Percentiles rank a stretch among this genome's conserved stretches.
These are phyloP conservation scores for Gonioctena quinquepunctata DNA, from an alignment of 1,140 invertebrate species.

Conservation along the genomic window DNA sequence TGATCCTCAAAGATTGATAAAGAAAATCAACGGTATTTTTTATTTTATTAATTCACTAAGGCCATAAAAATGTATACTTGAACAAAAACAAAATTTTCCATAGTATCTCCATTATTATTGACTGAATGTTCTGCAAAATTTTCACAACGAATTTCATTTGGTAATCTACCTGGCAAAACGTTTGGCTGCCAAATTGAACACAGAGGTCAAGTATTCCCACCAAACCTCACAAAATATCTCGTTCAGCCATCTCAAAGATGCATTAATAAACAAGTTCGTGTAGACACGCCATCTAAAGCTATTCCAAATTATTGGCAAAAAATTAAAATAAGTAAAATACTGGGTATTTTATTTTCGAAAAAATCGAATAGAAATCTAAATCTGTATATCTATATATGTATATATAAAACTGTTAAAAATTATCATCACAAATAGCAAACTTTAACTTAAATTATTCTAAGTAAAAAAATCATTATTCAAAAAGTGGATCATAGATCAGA, in stretches of 20 bases:
- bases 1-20: too few species aligned
- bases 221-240: neutral
- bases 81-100: too few species aligned
- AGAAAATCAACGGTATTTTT: too few species aligned
- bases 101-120: too few species aligned
- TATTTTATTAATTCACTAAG: too few species aligned
- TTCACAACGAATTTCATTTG: conserved; percentile 6
- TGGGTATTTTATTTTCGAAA: conserved; percentile 34
- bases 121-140: neutral
- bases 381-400: conserved; percentile 35
- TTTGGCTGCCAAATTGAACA: conserved; percentile 35
- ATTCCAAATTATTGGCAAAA: conserved; percentile 13
- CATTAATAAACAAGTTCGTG: conserved; percentile 11
- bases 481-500: conserved; percentile 20
- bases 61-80: too few species aligned
- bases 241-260: neutral
- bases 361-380: conserved; percentile 38
- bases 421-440: conserved; percentile 51
- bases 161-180: conserved; percentile 15
- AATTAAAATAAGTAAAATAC: conserved; percentile 37
- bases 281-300: conserved; percentile 26
- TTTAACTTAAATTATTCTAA: conserved; percentile 33
- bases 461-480: conserved; percentile 22
- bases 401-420: conserved; percentile 47
- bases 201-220: conserved; percentile 32